Conservation (phyloP, 1,140 invertebrate species). For the Drosophila athabasca region DNA sequence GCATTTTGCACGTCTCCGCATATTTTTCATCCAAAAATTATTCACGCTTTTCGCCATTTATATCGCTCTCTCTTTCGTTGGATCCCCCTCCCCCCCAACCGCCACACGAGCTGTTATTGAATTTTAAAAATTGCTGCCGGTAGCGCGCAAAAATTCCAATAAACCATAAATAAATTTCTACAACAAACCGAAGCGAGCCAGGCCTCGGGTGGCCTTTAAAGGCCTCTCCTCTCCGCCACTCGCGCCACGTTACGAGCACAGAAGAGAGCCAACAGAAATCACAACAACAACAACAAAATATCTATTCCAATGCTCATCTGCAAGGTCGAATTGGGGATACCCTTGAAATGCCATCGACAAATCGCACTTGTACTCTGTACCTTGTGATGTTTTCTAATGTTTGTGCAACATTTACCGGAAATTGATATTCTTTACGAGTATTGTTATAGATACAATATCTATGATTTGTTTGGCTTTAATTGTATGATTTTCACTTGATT, state of each 20-base stretch:
- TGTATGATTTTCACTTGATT: too few species aligned
- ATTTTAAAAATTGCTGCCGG: slow-evolving; percentile 74
- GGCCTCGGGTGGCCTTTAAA: slow-evolving; percentile 68
- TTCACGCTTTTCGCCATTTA: slow-evolving; percentile 41
- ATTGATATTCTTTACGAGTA: too few species aligned
- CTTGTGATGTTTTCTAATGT: slow-evolving; percentile 26
- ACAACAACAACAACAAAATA: slow-evolving; percentile 34
- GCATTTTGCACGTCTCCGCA: slow-evolving; percentile 55
- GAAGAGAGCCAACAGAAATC: slow-evolving; percentile 40
- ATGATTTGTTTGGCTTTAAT: too few species aligned
- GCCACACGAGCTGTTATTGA: slow-evolving; percentile 63
- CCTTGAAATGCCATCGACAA: slow-evolving; percentile 46
- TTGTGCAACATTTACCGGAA: neutral
- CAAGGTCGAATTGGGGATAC: slow-evolving; percentile 69
- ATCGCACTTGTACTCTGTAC: slow-evolving; percentile 17
- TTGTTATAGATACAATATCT: too few species aligned
- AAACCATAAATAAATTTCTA: slow-evolving; percentile 81
- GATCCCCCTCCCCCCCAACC: slow-evolving; percentile 12
- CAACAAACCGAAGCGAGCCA: slow-evolving; percentile 77
- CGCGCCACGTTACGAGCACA: slow-evolving; percentile 60
- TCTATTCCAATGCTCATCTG: slow-evolving; percentile 34
- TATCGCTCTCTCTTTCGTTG: slow-evolving; percentile 27
- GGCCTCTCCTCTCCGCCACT: slow-evolving; percentile 27
- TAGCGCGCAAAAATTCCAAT: slow-evolving; percentile 80
- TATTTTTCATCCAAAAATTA: slow-evolving; percentile 59